Evolutionary conservation across 2,888 invertebrate species (phyloP), one percentile per base, ranked within the genome.

Genomic region (Graphium colonna): DNA sequence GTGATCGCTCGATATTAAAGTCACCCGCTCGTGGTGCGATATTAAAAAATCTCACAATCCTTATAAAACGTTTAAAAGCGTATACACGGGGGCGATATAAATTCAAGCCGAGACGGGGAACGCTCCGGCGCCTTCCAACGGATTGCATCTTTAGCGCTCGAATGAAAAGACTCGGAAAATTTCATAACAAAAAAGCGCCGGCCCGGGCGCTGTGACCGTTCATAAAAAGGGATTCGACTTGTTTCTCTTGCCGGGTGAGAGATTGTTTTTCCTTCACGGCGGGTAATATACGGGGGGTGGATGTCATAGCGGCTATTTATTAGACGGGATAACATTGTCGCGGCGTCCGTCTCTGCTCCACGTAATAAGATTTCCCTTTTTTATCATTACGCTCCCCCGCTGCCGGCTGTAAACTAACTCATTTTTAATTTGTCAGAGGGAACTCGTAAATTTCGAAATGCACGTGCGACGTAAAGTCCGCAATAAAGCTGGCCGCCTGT

Each of bases 361-460:
- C 71, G 76, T 82, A 83, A 83, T 84, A 79, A 79, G 77, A 79
- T 83, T 82, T 78, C 65, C 31, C 71, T 71, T 80, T 61, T 80
- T 80, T 79, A 76, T 82, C 75, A 82, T 82, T 82, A 82, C 79
- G 80, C 79, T 78, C 78, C 79, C 68, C 21, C n/a, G n/a, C n/a
- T n/a, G n/a, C n/a, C 64, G 75, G 79, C 69, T 79, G 81, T 82
- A 82, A 84, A 83, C 81, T 80, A 80, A 79, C 82, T 82, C 78
- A 82, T 86, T 86, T 85, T 87, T 86, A 86, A 88, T 87, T 87
- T 87, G 82, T 82, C 78, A 77, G 73, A 66, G 69, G 67, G 60
- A 72, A 74, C 75, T 76, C 79, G 75, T 87, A 85, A 86, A 86
- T 80, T 81, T 69, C 69, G 64, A 68, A 71, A 72, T 73, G 79